A percentile compares a stretch with the other conserved stretches of the same genome.
These are phyloP conservation scores for Acanthisitta chloris DNA, from an alignment of 2,113 vertebrate genomes.

Conservation along the genomic window DNA sequence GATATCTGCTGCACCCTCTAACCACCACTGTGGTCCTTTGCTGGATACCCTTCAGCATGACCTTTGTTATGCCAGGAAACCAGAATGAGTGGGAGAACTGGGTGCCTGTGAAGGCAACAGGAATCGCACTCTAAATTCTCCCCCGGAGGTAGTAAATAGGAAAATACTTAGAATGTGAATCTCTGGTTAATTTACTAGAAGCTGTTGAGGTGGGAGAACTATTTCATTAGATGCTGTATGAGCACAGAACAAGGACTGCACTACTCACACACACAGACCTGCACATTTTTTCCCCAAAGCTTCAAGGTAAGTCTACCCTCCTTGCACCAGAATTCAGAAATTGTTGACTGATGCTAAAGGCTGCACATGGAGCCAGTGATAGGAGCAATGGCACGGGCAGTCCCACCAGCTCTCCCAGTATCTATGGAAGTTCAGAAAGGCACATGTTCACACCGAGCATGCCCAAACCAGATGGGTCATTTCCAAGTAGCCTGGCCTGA, in stretches of 20 bases:
- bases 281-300: not conserved
- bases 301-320: not conserved
- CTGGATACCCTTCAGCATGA: not conserved
- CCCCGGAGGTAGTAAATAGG: not conserved
- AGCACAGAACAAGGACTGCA: not conserved
- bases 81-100: not conserved
- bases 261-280: not conserved
- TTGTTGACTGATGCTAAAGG: not conserved
- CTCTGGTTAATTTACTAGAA: not conserved
- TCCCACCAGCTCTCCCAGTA: not conserved
- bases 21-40: not conserved
- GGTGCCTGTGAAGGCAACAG: not conserved
- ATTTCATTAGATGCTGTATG: not conserved
- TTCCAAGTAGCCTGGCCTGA: not conserved
- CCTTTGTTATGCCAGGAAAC: not conserved
- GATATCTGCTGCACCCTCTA: not conserved
- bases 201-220: not conserved
- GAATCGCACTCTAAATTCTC: not conserved
- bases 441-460: not conserved
- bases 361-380: fast-evolving
- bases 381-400: not conserved
- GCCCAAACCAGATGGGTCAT: not conserved
- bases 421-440: not conserved
- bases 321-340: not conserved
- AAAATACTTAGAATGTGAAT: not conserved